Conservation (phyloP, 2,797 vertebrate genomes). For the Petrocephalus sullivani region DNA sequence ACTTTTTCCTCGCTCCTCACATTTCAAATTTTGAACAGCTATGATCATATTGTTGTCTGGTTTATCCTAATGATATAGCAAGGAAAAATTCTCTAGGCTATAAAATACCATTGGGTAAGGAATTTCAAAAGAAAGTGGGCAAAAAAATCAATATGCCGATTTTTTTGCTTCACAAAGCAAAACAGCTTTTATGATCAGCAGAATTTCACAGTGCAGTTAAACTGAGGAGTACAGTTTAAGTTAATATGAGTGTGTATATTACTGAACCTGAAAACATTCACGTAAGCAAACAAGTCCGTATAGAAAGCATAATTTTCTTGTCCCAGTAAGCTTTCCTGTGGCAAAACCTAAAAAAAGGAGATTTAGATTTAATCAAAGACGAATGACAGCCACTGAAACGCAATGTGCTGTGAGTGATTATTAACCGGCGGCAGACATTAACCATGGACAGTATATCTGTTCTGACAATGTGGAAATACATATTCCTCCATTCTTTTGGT, state of each 20-base stretch:
- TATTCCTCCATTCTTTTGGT: not conserved
- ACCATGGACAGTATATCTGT: not conserved
- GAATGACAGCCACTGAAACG: not conserved
- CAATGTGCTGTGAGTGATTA: not conserved
- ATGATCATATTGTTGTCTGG: not conserved
- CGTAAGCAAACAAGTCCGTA: no score
- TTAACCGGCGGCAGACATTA: not conserved
- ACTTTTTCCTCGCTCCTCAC: not conserved
- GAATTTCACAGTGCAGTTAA: not conserved
- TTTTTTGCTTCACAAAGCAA: not conserved
- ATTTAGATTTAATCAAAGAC: not conserved
- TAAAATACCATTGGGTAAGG: not conserved
- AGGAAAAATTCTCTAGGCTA: not conserved
- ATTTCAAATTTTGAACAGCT: not conserved
- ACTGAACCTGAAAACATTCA: not conserved
- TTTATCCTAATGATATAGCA: not conserved
- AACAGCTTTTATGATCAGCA: not conserved
- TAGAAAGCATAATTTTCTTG: not conserved
- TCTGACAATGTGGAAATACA: not conserved
- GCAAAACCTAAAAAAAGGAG: not conserved
- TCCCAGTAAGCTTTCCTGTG: not conserved
- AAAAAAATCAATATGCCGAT: not conserved
- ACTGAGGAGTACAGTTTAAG: not conserved
- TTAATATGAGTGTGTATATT: constrained; percentile 1
- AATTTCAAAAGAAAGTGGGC: not conserved